Base-by-base conservation (phyloP, 2,113 vertebrate genomes). In the Pleuronectes platessa region DNA sequence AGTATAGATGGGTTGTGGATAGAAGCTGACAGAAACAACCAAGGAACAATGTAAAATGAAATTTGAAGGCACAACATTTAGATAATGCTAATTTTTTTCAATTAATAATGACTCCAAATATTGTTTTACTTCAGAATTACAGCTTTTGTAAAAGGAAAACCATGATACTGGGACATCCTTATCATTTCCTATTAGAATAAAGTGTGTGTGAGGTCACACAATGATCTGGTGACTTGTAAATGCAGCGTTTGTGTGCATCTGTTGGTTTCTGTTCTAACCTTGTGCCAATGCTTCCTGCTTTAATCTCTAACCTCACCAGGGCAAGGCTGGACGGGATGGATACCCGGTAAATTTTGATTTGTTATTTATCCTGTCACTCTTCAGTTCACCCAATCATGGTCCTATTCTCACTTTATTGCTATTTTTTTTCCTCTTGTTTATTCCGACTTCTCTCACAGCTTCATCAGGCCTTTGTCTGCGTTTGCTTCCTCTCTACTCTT, bases 251-350 rank as follows among this genome's bases (percentile, higher is more conserved):
- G 68, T 73, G 70, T 81, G 82, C 74, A 83, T 68, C 51, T 82
- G 68, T 81, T 76, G 76, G 31, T 81, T 74, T 85, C 65, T 83
- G 73, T 80, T 85, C 84, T 84, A 79, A 81, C 83, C 65, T 54
- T 80, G 71, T 78, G 81, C 78, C 71, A 78, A 58, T 87, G 73
- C 79, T 91, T 90, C 92, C 72, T 94, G 86, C 17, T 95, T 88
- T 92, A 85, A 76, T 95, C 89, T 93, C 88, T 94, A 95, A 95
- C 95, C 90, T 94, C 92, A 92, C 94, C 96, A 99, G 97, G 97
- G 97, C 90, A 96, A 96, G 89, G 93, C 95, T 93, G 97, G 97
- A 97, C 96, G 97, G 12, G 97, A 98, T 90, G 97, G 97, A 95
- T 99, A 98, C 91, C 97, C 97, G 97, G 97, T 99, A 99, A 99